Conservation (phyloP, 2,888 invertebrate species). For the Clusia tigrina region DNA sequence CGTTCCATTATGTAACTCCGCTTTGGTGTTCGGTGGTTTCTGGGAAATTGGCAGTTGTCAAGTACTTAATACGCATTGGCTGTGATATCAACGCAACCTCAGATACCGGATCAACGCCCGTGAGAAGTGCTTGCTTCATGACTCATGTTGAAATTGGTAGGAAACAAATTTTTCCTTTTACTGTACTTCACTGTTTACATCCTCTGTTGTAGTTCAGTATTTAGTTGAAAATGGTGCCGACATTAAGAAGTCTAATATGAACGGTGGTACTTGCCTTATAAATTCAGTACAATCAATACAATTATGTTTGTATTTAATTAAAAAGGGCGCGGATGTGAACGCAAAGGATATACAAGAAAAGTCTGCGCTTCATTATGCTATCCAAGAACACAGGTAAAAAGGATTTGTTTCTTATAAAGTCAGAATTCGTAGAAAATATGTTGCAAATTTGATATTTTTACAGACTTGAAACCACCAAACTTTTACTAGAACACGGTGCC, state of each 20-base stretch:
- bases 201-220: constrained; percentile 69
- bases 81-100: constrained; percentile 88
- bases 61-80: constrained; percentile 77
- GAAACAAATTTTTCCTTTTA: background rate
- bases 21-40: constrained; percentile 93
- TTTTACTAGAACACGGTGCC: constrained; percentile 82
- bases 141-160: constrained; percentile 77
- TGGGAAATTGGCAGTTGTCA: constrained; percentile 79
- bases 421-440: background rate
- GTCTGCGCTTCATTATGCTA: constrained; percentile 93
- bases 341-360: constrained; percentile 89
- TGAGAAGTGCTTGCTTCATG: constrained; percentile 93
- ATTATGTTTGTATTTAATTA: constrained; percentile 80
- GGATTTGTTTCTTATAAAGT: background rate
- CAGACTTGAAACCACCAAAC: constrained; percentile 81
- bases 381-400: constrained; percentile 75
- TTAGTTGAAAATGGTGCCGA: constrained; percentile 83
- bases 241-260: constrained; percentile 83
- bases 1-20: constrained; percentile 81
- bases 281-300: constrained; percentile 89
- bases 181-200: too few relatives aligned
- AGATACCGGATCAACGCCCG: constrained; percentile 88
- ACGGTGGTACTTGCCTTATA: constrained; percentile 92
- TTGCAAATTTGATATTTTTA: constrained; percentile 7
- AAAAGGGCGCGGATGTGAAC: constrained; percentile 83